phyloP scores from a whole-genome alignment of 2,888 invertebrate species.

The Polydrusus cervinus region DNA sequence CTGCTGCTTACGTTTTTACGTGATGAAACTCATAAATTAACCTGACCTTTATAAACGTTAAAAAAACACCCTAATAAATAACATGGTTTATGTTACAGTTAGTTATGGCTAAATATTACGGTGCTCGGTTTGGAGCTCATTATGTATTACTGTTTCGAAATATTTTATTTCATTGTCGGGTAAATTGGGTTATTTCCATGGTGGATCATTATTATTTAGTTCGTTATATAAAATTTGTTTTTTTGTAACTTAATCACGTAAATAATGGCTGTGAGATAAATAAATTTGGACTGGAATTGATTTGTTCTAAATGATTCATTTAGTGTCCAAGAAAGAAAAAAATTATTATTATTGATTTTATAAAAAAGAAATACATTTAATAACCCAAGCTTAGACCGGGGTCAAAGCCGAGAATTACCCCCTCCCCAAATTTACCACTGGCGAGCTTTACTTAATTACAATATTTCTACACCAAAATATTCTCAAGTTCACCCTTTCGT shows the following conservation, averaged over 20 bases:
- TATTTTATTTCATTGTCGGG: constrained; percentile 35
- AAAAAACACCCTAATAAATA: constrained; percentile 39
- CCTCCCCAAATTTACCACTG: no score
- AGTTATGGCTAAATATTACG: constrained; percentile 16
- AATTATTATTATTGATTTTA: no score
- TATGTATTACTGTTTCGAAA: constrained; percentile 23
- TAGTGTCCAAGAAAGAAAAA: no score
- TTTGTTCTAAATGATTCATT: neutral
- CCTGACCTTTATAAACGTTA: constrained; percentile 31
- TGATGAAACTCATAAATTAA: constrained; percentile 31
- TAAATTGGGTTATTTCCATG: constrained; percentile 24
- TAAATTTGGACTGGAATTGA: no score
- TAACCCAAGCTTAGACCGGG: no score
- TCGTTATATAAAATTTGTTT: neutral
- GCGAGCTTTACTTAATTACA: no score
- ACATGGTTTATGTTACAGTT: constrained; percentile 36
- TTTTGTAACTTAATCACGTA: neutral
- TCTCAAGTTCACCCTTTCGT: no score
- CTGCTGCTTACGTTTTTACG: constrained; percentile 13
- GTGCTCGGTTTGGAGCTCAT: neutral
- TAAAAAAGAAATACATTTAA: no score
- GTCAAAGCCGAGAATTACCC: no score
- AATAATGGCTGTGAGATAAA: neutral
- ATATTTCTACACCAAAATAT: no score
- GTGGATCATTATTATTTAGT: constrained; percentile 7